Base-by-base conservation (phyloP, 2,113 vertebrate genomes). In the Calypte anna region DNA sequence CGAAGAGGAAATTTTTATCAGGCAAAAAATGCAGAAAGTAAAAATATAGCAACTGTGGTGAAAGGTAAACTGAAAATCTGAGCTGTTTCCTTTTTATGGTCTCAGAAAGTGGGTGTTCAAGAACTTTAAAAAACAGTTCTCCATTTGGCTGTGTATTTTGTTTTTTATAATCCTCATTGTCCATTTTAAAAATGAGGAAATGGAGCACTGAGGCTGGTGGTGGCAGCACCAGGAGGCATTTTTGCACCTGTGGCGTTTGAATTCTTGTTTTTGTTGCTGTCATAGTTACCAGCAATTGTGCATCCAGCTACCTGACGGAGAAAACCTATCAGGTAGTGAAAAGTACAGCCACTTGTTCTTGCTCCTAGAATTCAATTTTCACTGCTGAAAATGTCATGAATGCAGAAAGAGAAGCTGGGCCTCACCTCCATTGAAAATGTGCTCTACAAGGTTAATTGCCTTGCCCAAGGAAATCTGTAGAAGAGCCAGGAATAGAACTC, bases 381-480 rank as follows among this genome's bases (percentile, higher is more conserved):
- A 14, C 38, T 1, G 6, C 24, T 93, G 53, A 70, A 90, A 78
- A 77, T 69, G 16, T 55, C 77, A 40, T n/a, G 75, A 92, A 88
- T 94, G 87, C 73, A 90, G 72, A 80, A 86, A 19, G 82, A 88
- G 88, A 53, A 93, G 64, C 88, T 78, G 91, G 79, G 94, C 90
- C 90, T 95, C 89, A 74, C 91, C 84, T 95, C 88, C 87, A 74
- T 64, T 95, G 91, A 77, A 96, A 97, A 88, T 78, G 85, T 90
- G 77, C 79, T 94, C 78, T 54, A 46, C 91, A 96, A 95, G 91
- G 96, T 95, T 97, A 97, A 97, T 94, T 95, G 93, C 91, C 76
- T 95, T 96, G 96, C 94, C 93, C 94, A 96, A 97, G 93, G 96
- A 97, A 96, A 96, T 96, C 90, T 97, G 90, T 93, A 94, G 94